Evolutionary conservation across 2,797 vertebrate species (phyloP).

Genomic region (Lepilemur ruficaudatus): DNA sequence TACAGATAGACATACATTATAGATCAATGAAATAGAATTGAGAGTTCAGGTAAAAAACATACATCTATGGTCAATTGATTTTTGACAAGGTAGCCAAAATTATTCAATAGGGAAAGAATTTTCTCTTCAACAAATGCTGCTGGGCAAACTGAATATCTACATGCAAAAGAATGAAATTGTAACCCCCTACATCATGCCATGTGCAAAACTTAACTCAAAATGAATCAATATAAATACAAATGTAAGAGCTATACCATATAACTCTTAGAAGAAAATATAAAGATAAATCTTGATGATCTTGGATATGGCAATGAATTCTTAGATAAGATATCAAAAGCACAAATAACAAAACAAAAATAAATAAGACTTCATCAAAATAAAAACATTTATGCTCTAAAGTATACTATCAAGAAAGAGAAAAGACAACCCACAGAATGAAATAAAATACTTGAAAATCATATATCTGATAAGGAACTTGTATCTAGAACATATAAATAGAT

Average conservation of each 20-base stretch:
- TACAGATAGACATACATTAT: neutral
- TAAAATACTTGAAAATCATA: neutral
- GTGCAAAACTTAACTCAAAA: neutral
- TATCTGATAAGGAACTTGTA: neutral
- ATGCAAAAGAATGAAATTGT: neutral
- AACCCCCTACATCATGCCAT: neutral
- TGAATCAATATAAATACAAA: neutral
- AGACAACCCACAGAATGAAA: neutral
- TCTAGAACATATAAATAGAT: neutral
- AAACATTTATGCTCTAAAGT: neutral
- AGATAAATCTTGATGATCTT: neutral
- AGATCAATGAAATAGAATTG: neutral
- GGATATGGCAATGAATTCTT: neutral
- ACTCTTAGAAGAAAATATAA: neutral
- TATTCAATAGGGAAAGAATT: neutral
- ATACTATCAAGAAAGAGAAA: neutral
- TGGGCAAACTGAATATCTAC: neutral
- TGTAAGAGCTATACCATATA: neutral
- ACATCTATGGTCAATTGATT: neutral
- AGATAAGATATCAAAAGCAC: neutral
- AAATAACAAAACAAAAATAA: neutral
- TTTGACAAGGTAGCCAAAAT: neutral
- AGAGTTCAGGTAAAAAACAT: neutral
- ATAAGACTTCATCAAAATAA: neutral
- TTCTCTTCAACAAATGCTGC: neutral